Evolutionary conservation across 1,140 invertebrate species (phyloP), one percentile per base, ranked within the genome.

Genomic region (Bilobella aurantiaca): DNA sequence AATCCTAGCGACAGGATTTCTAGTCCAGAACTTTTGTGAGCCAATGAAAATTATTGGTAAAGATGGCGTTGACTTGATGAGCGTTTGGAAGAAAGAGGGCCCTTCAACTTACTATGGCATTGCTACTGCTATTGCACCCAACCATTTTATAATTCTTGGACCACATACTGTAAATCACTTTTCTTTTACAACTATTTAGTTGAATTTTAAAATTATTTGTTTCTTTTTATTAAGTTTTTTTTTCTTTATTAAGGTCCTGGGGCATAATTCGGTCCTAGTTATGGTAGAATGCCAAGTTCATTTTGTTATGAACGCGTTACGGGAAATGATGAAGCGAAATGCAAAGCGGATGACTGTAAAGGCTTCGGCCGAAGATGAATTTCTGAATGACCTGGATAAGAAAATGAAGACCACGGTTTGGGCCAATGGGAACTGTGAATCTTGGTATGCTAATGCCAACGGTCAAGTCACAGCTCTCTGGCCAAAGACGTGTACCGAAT

Each of bases 1-100:
- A 12, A 67, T 67, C 34, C 28, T 67, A n/a, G 61, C 61, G 1
- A 67, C 66, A 3, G 66, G 66, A 58, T 67, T 63, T 46, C 66
- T 32, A 63, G 61, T 67, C 16, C 61, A 63, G 31, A 61, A 67
- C 12, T 67, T 58, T 27, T 67, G 63, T 53, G 61, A 34, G 1
- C 66, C 66, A 18, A 18, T 67, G 21, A 25, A 63, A 2, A 63
- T 63, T 34, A 32, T 28, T 49, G 61, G 61, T 18, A 59, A 64
- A 27, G 29, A 42, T 42, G 37, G 37, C 2, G 57, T 27, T 5
- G 37, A 67, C 28, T 1, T 67, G 2, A 21, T 63, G 21, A 23
- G 1, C 18, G 25, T 1, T 21, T 67, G 61, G 61, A 58, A 59
- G 32, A 31, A 47, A 21, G 2, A 53, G 1, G 61, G 53, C 2